Base-by-base conservation (phyloP, 2,888 invertebrate genomes). In the Euzetes globulus region DNA sequence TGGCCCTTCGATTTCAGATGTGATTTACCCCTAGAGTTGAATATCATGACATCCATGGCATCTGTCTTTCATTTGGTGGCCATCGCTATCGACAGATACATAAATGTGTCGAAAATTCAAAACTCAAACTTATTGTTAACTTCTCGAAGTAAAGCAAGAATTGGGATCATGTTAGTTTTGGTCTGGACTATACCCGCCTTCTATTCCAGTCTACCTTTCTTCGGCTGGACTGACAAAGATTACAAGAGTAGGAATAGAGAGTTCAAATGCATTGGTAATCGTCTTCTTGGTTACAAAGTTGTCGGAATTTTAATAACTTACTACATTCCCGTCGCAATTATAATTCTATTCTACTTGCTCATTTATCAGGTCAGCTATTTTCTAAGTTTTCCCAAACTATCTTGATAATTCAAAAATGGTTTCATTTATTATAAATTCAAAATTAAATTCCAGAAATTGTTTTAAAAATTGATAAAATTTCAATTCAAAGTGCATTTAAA, bases 1-100 rank as follows among this genome's bases (percentile, higher is more conserved):
- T 70, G 70, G 70, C 70, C 70, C 19, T 70, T 70, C 25, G 11
- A 27, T 11, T 70, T 70, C 27, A 3, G 70, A 6, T 70, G 70
- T 22, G 70, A 70, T 70, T 1, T 70, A 4, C 27, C 27, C 17
- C 15, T 70, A 5, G 70, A 70, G 17, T 13, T 70, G 0, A 70
- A 41, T 1, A 13, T 70, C 2, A 6, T 70, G 22, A 13, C 47
- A 1, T 22, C 47, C 0, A 19, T 19, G 70, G 45, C 70, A 13
- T 70, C 70, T 5, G 70, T 70, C 1, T 25, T 70, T 6, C 41
- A 70, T 47, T 41, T 70, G 70, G 47, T 70, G 22, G 41, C 47
- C 47, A 70, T 70, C 7, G 70, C 70, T 45, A 70, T 70, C 47
- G 70, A 70, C 47, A 19, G 70, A 70, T 70, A 45, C 13, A 70